These are phyloP conservation scores for Sycophila texana DNA, from an alignment of 2,888 invertebrate species.

Conservation along the genomic window DNA sequence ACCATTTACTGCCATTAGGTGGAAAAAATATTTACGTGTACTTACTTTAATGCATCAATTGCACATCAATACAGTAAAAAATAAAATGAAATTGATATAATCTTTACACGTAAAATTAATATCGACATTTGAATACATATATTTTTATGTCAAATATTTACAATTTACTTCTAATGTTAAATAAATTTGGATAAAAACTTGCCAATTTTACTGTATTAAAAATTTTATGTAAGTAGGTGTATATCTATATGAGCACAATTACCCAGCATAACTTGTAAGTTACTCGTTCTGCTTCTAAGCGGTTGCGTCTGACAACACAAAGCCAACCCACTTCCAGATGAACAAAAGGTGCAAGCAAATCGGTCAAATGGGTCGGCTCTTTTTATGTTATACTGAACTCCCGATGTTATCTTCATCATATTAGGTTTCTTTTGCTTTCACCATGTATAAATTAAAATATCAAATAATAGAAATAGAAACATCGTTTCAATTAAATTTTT, in stretches of 20 bases:
- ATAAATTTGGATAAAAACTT: neutral
- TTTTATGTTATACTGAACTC: neutral
- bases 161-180: neutral
- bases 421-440: too few species aligned
- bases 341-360: conserved; percentile 32
- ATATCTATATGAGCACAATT: neutral
- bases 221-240: neutral
- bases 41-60: neutral
- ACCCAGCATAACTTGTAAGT: conserved; percentile 18
- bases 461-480: too few species aligned
- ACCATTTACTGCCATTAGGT: conserved; percentile 25
- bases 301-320: conserved; percentile 30
- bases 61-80: neutral
- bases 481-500: too few species aligned
- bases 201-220: neutral
- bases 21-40: conserved; percentile 2
- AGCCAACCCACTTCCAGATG: conserved; percentile 41
- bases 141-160: neutral
- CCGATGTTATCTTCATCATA: too few species aligned
- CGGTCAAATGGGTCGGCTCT: conserved; percentile 21
- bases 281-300: conserved; percentile 28
- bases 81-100: neutral
- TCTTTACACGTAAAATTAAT: neutral
- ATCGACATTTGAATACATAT: neutral
- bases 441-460: too few species aligned